These are phyloP conservation scores for Iguana delicatissima DNA, from an alignment of 2,797 vertebrate species.

Conservation along the genomic window DNA sequence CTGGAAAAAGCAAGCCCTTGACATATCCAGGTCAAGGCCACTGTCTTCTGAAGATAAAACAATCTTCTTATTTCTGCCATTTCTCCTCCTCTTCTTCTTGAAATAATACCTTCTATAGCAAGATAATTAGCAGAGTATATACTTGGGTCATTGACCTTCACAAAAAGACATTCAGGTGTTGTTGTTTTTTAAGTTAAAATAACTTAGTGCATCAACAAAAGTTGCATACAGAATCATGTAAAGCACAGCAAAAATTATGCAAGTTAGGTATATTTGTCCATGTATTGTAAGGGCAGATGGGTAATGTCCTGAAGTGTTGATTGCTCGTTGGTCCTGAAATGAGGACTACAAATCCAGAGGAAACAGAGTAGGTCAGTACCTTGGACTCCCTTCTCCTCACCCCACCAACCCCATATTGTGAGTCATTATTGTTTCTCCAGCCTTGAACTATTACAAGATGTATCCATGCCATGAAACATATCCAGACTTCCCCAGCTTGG, in stretches of 20 bases:
- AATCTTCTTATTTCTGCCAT: constrained; percentile 39
- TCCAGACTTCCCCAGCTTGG: background rate
- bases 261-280: background rate
- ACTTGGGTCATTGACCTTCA: constrained; percentile 36
- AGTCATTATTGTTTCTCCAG: background rate
- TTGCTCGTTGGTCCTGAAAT: background rate
- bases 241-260: background rate
- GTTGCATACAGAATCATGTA: background rate
- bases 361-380: too few relatives aligned
- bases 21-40: constrained; percentile 55
- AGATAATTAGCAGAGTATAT: constrained; percentile 53
- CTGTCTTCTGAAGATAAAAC: constrained; percentile 46
- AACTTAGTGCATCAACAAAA: constrained; percentile 37
- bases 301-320: background rate
- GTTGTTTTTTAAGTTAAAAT: background rate
- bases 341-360: background rate
- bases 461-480: background rate
- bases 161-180: background rate
- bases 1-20: constrained; percentile 36
- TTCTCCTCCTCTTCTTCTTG: background rate
- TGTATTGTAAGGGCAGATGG: background rate
- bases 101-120: constrained; percentile 14
- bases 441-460: background rate
- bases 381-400: background rate
- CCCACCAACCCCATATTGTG: background rate